Base-by-base conservation (phyloP, 1,140 invertebrate genomes). In the Melipona quadrifasciata region DNA sequence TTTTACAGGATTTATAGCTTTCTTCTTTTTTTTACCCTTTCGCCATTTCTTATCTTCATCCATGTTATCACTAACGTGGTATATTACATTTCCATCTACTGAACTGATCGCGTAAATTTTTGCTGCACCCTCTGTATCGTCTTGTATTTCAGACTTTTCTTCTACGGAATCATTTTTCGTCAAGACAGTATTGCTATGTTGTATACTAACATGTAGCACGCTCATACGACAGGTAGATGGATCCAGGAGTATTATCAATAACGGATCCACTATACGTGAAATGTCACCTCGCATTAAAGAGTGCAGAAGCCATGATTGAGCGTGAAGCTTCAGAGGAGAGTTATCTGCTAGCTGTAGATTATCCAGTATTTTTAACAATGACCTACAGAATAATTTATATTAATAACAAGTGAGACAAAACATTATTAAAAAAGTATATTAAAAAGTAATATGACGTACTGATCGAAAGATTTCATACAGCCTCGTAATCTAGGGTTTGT, bases 91-190 rank as follows among this genome's bases (percentile, higher is more conserved):
- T 2, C 98, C 98, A 88, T 98, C 97, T 39, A 97, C 97, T 70
- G 97, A 98, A 90, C 97, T 98, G 61, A 98, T 98, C 4, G 98
- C 98, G 92, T 97, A 98, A 17, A 98, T 97, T 91, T 97, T 97
- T 1, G 96, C 95, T 8, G 94, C 73, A 71, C 95, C 93, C 92
- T 95, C 90, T 84, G 94, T 96, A 93, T 95, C 93, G 51, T 94
- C 93, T 5, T 91, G 91, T 1, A 87, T 77, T 84, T 93, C 95
- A 12, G 86, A 92, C 80, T 93, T 93, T 87, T 93, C 93, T 47
- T 93, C 93, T 8, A 90, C 82, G n/a, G 90, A 87, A 67, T 94
- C 92, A 39, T 94, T 92, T 82, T 89, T 93, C 3, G 93, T 94
- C 80, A 93, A 77, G 87, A 96, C 94, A 12, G 95, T 95, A 81